phyloP scores from a whole-genome alignment of 2,888 invertebrate species.

The Agrochola lota region DNA sequence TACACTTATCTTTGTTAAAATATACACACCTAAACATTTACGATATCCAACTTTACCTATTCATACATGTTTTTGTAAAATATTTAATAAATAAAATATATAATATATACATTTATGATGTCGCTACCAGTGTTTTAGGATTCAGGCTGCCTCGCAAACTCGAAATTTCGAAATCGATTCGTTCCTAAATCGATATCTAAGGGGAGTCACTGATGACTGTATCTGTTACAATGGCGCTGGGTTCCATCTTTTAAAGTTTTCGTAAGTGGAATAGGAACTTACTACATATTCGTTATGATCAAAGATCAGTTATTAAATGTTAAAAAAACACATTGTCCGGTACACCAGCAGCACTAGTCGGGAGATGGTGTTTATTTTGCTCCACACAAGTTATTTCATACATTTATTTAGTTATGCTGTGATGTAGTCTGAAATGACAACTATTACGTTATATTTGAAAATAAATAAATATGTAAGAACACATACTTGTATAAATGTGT shows the following conservation, averaged over 20 bases:
- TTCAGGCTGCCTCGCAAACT: not conserved
- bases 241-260: not conserved
- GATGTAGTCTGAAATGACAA: not conserved
- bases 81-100: constrained; percentile 14
- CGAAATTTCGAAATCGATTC: not conserved
- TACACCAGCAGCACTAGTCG: too few species aligned
- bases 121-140: not conserved
- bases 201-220: not conserved
- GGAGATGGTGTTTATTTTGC: too few species aligned
- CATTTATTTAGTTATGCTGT: too few species aligned
- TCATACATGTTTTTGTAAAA: not conserved
- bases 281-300: not conserved
- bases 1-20: not conserved
- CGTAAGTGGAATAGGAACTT: not conserved
- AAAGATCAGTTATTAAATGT: not conserved
- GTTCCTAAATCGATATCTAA: not conserved
- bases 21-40: not conserved
- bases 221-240: not conserved
- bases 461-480: not conserved
- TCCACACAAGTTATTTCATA: too few species aligned
- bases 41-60: not conserved
- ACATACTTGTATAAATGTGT: constrained; percentile 28
- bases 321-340: too few species aligned
- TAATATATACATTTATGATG: constrained; percentile 4
- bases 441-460: not conserved